Conservation (phyloP, 2,888 invertebrate genomes). For the Troglohyphantes excavatus region DNA sequence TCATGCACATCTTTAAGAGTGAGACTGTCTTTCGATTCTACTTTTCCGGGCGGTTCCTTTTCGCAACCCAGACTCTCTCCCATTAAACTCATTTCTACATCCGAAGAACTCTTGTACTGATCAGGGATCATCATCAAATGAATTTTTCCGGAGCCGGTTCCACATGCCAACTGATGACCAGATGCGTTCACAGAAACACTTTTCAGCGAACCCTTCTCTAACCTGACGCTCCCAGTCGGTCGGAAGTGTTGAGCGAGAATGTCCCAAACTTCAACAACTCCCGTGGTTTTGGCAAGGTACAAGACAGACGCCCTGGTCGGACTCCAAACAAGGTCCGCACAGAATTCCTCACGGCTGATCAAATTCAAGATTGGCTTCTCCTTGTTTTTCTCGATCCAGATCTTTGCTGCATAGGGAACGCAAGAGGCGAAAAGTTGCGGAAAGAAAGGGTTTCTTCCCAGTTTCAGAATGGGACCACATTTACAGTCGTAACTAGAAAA, state of each 20-base stretch:
- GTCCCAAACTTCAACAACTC: constrained; percentile 63
- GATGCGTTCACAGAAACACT: neutral
- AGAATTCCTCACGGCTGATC: constrained; percentile 16
- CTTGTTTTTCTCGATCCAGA: constrained; percentile 53
- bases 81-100: constrained; percentile 14
- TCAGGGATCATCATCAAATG: constrained; percentile 32
- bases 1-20: neutral
- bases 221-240: neutral
- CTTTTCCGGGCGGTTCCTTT: neutral
- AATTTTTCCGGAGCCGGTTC: constrained; percentile 28
- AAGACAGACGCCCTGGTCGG: constrained; percentile 36
- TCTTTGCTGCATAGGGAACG: constrained; percentile 86
- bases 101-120: neutral
- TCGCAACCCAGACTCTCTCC: neutral
- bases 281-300: constrained; percentile 48
- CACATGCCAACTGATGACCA: constrained; percentile 24
- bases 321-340: constrained; percentile 65
- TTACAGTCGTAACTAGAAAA: constrained; percentile 88
- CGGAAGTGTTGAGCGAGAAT: constrained; percentile 29
- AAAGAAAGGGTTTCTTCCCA: constrained; percentile 96
- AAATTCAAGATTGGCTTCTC: constrained; percentile 47
- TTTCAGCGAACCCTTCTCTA: constrained; percentile 36
- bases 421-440: constrained; percentile 96
- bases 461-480: constrained; percentile 93
- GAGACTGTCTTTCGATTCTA: neutral